Evolutionary conservation across 2,888 invertebrate genomes (phyloP).

Genomic region (Eupsilia transversa): DNA sequence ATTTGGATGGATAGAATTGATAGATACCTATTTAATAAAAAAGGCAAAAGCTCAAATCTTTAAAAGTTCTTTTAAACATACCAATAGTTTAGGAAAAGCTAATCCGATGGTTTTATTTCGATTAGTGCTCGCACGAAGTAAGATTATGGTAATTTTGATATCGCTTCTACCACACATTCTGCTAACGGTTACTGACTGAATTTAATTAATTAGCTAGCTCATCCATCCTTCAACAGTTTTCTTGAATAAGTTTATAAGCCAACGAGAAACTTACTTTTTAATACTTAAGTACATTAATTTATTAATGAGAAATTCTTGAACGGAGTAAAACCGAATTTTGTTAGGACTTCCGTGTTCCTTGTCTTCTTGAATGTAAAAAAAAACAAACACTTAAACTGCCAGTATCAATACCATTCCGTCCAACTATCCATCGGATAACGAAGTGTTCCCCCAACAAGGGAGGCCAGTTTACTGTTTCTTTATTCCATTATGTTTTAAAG

Average conservation of each 20-base stretch:
- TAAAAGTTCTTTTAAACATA: neutral
- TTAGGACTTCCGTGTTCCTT: neutral
- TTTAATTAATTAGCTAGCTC: constrained; percentile 18
- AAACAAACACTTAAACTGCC: neutral
- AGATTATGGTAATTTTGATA: constrained; percentile 27
- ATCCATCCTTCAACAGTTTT: constrained; percentile 18
- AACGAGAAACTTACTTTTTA: neutral
- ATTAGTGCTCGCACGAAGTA: neutral
- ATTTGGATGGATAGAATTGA: neutral
- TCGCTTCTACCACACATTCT: constrained; percentile 5
- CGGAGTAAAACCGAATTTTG: neutral
- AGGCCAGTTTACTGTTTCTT: constrained; percentile 89
- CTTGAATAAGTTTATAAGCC: neutral
- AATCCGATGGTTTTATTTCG: neutral
- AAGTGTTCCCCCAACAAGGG: constrained; percentile 85
- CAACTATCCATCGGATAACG: constrained; percentile 76
- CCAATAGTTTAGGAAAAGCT: neutral
- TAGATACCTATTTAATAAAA: neutral
- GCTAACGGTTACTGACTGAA: neutral
- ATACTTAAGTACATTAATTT: neutral
- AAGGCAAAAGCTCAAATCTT: neutral
- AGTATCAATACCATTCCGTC: constrained; percentile 73
- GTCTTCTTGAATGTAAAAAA: neutral
- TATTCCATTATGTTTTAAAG: constrained; percentile 90
- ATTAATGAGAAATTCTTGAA: neutral